phyloP scores from a whole-genome alignment of 2,888 invertebrate species.

The Autographa pulchrina region DNA sequence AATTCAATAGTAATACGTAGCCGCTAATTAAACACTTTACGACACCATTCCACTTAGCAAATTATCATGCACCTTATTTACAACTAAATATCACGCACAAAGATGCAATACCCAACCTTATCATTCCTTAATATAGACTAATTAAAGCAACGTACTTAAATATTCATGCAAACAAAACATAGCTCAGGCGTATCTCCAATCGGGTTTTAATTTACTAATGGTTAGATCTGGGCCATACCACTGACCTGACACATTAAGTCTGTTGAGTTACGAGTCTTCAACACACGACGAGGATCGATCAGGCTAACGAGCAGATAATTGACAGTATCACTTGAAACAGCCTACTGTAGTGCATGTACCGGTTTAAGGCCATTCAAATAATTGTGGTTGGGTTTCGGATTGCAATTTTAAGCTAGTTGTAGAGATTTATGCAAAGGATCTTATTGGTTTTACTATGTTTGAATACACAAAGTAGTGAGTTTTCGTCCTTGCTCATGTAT shows the following conservation, averaged over 20 bases:
- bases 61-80: not conserved
- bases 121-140: constrained; percentile 13
- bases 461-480: not conserved
- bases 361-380: constrained; percentile 48
- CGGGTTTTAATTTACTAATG: constrained; percentile 57
- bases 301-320: constrained; percentile 84
- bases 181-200: constrained; percentile 55
- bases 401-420: constrained; percentile 6
- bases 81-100: not conserved
- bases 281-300: constrained; percentile 75
- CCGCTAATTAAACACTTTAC: not conserved
- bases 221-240: constrained; percentile 54
- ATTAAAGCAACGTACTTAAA: constrained; percentile 26
- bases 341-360: constrained; percentile 41
- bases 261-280: constrained; percentile 71
- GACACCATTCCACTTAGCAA: not conserved
- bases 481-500: not conserved
- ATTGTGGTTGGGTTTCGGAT: constrained; percentile 17
- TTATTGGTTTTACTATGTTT: not conserved
- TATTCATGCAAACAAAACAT: constrained; percentile 49
- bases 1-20: not conserved
- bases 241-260: constrained; percentile 65
- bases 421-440: constrained; percentile 1
- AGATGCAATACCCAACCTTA: not conserved
- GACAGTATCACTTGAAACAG: constrained; percentile 74